These are phyloP conservation scores for Apamea crenata DNA, from an alignment of 2,888 invertebrate species.

Conservation along the genomic window DNA sequence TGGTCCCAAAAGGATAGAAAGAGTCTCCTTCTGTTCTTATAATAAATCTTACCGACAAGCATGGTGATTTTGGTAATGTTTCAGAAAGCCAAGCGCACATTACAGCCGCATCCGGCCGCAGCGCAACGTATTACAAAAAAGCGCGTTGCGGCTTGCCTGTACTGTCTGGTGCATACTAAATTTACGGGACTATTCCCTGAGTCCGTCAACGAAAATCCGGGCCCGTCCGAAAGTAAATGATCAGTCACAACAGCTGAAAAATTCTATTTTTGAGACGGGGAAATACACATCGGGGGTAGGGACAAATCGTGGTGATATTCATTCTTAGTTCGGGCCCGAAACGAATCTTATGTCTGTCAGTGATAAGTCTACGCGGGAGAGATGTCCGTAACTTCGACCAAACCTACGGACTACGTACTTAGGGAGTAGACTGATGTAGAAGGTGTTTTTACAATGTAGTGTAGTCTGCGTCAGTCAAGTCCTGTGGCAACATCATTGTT, in stretches of 20 bases:
- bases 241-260: no score
- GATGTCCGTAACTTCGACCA: no score
- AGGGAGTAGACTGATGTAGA: neutral
- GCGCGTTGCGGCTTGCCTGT: neutral
- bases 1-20: constrained; percentile 2
- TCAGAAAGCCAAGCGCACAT: neutral
- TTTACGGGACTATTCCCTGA: neutral
- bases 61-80: neutral
- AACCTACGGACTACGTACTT: no score
- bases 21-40: neutral
- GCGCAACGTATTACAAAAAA: neutral
- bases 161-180: neutral
- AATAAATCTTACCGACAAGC: constrained; percentile 7
- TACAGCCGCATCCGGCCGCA: neutral
- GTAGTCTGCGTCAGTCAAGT: neutral
- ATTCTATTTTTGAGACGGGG: no score
- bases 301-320: no score
- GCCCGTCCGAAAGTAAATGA: no score
- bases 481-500: neutral
- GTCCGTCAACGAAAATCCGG: no score
- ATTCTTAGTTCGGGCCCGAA: no score
- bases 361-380: no score
- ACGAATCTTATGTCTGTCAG: no score
- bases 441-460: neutral
- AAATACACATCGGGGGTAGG: no score